A percentile compares a stretch with the other conserved stretches of the same genome.
phyloP scores from a whole-genome alignment of 2,113 vertebrate genomes.

The Promerops cafer region DNA sequence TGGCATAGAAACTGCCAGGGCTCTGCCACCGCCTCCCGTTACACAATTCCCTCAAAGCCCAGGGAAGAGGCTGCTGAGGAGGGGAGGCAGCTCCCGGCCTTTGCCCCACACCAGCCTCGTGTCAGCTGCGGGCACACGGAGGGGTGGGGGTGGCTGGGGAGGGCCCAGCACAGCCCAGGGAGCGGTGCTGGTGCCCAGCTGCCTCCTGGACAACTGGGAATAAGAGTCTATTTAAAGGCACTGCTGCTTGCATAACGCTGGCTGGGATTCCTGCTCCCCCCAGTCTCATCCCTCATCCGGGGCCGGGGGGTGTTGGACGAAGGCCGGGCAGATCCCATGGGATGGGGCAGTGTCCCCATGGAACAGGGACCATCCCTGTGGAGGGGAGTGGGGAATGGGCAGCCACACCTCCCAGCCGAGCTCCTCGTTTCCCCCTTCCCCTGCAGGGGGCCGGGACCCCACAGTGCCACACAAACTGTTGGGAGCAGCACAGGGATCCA shows the following conservation, averaged over 20 bases:
- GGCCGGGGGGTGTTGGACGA: not conserved
- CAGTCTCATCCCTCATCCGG: accelerated
- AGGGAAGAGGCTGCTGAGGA: not conserved
- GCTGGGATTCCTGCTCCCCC: not conserved
- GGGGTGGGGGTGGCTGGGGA: too few species aligned
- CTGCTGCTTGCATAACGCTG: not conserved
- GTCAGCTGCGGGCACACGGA: not conserved
- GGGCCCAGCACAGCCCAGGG: not conserved
- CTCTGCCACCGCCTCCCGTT: not conserved
- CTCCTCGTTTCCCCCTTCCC: not conserved
- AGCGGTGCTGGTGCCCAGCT: not conserved
- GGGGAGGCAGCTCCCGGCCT: not conserved
- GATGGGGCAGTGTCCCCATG: not conserved
- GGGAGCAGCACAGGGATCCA: accelerated
- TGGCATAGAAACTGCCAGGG: conserved; percentile 50
- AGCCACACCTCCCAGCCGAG: not conserved
- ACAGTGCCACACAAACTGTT: accelerated
- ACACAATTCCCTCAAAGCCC: not conserved
- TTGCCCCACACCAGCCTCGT: not conserved
- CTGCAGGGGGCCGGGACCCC: accelerated
- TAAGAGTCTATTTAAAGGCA: not conserved
- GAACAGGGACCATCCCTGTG: accelerated
- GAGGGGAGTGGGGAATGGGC: not conserved
- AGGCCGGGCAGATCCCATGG: not conserved
- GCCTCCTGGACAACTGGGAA: not conserved